Conservation (phyloP, 2,888 invertebrate genomes). For the Synanthedon myopaeformis region DNA sequence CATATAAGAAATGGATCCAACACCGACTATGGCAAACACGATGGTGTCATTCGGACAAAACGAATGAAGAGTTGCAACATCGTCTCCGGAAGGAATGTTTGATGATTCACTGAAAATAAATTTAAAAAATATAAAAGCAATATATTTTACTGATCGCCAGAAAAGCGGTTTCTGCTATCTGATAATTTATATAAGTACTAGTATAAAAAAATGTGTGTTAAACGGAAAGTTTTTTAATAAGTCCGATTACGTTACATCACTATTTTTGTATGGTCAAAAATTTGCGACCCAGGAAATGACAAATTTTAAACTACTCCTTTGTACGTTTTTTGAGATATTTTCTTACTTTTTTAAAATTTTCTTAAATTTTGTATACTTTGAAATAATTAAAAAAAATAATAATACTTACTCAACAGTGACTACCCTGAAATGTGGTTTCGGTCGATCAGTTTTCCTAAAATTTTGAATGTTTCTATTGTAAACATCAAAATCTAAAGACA, state of each 20-base stretch:
- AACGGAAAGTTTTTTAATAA: too few relatives aligned
- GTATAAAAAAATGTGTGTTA: too few relatives aligned
- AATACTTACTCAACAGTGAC: constrained; percentile 51
- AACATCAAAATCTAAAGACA: constrained; percentile 50
- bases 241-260: too few relatives aligned
- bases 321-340: too few relatives aligned
- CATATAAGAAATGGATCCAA: constrained; percentile 48
- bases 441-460: constrained; percentile 45
- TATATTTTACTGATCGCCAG: too few relatives aligned
- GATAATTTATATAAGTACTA: too few relatives aligned
- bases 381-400: neutral
- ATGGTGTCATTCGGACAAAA: constrained; percentile 34
- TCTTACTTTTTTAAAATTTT: neutral
- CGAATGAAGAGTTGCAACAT: constrained; percentile 32
- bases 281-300: too few relatives aligned
- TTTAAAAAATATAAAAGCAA: too few relatives aligned
- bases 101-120: constrained; percentile 34
- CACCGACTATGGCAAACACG: constrained; percentile 54
- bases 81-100: constrained; percentile 27
- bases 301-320: too few relatives aligned
- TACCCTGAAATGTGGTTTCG: constrained; percentile 52
- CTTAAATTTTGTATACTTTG: neutral
- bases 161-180: too few relatives aligned
- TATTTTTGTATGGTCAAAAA: too few relatives aligned
- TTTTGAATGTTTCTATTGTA: constrained; percentile 52